Evolutionary conservation across 2,797 vertebrate genomes (phyloP), one percentile per base, ranked within the genome.

Genomic region (Fistularia tabacaria): DNA sequence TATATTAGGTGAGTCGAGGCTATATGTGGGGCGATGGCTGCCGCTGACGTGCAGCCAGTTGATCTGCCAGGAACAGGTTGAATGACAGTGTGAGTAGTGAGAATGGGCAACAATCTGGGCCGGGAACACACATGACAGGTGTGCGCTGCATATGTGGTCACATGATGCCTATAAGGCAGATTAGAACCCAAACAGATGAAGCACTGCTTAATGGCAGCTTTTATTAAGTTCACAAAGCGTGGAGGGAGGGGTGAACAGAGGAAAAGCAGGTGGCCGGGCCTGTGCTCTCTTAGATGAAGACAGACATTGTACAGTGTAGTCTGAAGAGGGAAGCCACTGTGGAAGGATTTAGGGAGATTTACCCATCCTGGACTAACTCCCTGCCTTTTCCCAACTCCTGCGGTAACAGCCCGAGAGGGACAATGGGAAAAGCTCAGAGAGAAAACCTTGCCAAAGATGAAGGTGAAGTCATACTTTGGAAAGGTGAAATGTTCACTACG

Each of bases 121-220:
- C 54, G 62, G 65, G 64, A 79, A 83, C 78, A 80, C 62, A 69
- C 59, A 73, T 61, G 80, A 90, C 91, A 91, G 90, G 90, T 91
- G 90, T 88, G 83, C 61, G 12, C 76, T 77, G 80, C 88, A 87
- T 85, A 87, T 88, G 88, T 81, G 85, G 81, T 89, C 90, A 88
- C 84, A 80, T 88, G 87, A 85, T 80, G 85, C 84, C 86, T 85
- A 84, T 85, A 81, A 87, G 86, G 84, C 85, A 89, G 82, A 89
- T 89, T 86, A 89, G 78, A 79, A 74, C 73, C 82, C 83, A 87
- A 89, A 84, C 88, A 89, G 85, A 88, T 87, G 83, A 86, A 88
- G 82, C 78, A 66, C 86, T 88, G 82, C 82, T 89, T 88, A 90
- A 88, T 89, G 86, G 85, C 82, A 81, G 85, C 85, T 88, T 90